Conservation (phyloP, 2,113 vertebrate genomes). For the Microtus ochrogaster region DNA sequence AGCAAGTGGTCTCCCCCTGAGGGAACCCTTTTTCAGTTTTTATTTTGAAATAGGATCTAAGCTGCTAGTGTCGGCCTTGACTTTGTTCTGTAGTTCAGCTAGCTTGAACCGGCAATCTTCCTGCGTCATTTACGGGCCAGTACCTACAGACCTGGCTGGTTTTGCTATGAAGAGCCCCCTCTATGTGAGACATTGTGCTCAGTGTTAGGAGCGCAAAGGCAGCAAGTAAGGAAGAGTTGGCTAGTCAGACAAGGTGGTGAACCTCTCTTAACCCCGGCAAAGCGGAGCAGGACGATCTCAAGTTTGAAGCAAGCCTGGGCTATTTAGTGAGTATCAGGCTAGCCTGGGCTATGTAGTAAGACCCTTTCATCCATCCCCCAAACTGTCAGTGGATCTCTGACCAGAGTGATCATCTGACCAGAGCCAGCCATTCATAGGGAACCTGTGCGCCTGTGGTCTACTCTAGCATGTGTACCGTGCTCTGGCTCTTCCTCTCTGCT, state of each 20-base stretch:
- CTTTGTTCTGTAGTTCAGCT: not conserved
- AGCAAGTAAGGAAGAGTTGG: not conserved
- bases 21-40: not conserved
- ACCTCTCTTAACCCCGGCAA: not conserved
- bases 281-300: not conserved
- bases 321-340: not conserved
- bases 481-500: not conserved
- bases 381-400: not conserved
- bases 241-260: not conserved
- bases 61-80: not conserved
- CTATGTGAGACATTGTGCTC: not conserved
- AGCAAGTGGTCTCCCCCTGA: not conserved
- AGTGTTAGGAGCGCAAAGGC: not conserved
- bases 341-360: not conserved
- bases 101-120: not conserved
- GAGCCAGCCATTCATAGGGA: not conserved
- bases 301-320: not conserved
- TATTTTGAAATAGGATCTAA: not conserved
- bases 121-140: not conserved
- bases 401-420: not conserved
- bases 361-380: not conserved
- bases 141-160: not conserved
- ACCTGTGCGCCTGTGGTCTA: fast-evolving
- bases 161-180: not conserved
- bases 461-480: not conserved